Base-by-base conservation (phyloP, 2,888 invertebrate genomes). In the Hypena proboscidalis region DNA sequence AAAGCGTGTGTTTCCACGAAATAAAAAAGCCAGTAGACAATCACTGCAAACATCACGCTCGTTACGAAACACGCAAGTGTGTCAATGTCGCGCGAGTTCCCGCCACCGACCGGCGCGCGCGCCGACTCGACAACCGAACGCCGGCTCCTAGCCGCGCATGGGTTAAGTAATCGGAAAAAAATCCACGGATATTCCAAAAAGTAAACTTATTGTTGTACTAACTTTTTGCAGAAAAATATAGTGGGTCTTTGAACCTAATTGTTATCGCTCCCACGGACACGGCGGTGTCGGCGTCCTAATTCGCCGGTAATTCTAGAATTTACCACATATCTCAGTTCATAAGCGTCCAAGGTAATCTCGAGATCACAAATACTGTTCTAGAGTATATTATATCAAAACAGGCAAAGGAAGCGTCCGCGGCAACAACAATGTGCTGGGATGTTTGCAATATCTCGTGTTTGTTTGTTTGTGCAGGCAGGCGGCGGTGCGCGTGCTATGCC, bases 31-130 rank as follows among this genome's bases (percentile, higher is more conserved):
- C 51, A 60, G 68, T 60, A 64, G 74, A 74, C 75, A 80, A 77
- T 74, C 75, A 68, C 70, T 66, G 64, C 70, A 72, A 69, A 74
- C 71, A 74, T 70, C 67, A 61, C 53, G 54, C 33, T 34, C 59
- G 68, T 83, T 83, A 83, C 83, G 78, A 80, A 71, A 81, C 71
- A 62, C 61, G 58, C 68, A 83, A 74, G 74, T 80, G 74, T 83
- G 84, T 83, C 83, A 83, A 83, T 83, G 83, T 81, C 83, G 46
- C 49, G 37, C 40, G 53, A 44, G 50, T 50, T 52, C 50, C 51
- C 67, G 64, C 71, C 67, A 60, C 71, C 74, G 82, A 67, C 59
- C 62, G 63, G 75, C 75, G 73, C 74, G 61, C 73, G 73, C 70
- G 69, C 58, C 53, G 58, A 68, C 14, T 25, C 22, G 67, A 70